These are phyloP conservation scores for Galerucella pusilla DNA, from an alignment of 2,888 invertebrate genomes.

Conservation along the genomic window DNA sequence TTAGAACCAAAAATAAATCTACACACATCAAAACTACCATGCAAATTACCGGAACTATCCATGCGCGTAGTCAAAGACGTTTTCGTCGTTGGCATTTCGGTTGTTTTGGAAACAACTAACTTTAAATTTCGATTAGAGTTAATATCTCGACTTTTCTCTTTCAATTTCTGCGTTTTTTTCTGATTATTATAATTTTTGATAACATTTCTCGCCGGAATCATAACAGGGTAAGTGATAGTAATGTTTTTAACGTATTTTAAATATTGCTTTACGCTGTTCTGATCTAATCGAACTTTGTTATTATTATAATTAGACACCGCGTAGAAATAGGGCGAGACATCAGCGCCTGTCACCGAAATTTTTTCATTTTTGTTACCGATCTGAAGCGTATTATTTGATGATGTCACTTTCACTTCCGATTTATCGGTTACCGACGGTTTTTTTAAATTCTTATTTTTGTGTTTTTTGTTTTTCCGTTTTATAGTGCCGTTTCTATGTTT, in stretches of 20 bases:
- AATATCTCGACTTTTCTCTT: slow-evolving; percentile 65
- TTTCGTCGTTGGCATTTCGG: slow-evolving; percentile 35
- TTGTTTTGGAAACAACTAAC: slow-evolving; percentile 58
- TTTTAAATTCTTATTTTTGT: slow-evolving; percentile 57
- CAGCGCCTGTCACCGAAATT: slow-evolving; percentile 50
- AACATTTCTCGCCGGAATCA: slow-evolving; percentile 66
- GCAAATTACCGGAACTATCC: slow-evolving; percentile 44
- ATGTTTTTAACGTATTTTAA: slow-evolving; percentile 63
- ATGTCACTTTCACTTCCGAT: slow-evolving; percentile 51
- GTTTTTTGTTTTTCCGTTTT: slow-evolving; percentile 66
- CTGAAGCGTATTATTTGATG: slow-evolving; percentile 43
- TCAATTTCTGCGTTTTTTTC: slow-evolving; percentile 63
- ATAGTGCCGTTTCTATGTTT: slow-evolving; percentile 68
- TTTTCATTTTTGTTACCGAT: slow-evolving; percentile 51
- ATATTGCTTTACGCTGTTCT: slow-evolving; percentile 58
- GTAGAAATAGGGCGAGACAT: slow-evolving; percentile 59
- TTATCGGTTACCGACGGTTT: slow-evolving; percentile 52
- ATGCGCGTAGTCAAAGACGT: slow-evolving; percentile 35
- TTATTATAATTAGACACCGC: slow-evolving; percentile 56
- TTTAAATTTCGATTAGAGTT: slow-evolving; percentile 63
- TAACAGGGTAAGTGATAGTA: slow-evolving; percentile 76
- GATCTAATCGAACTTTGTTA: slow-evolving; percentile 57
- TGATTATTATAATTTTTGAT: slow-evolving; percentile 57
- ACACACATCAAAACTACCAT: slow-evolving; percentile 55
- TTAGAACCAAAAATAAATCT: slow-evolving; percentile 7